Percentiles rank a stretch among this genome's conserved stretches.
phyloP scores from a whole-genome alignment of 2,113 vertebrate genomes.

The Ictalurus punctatus region DNA sequence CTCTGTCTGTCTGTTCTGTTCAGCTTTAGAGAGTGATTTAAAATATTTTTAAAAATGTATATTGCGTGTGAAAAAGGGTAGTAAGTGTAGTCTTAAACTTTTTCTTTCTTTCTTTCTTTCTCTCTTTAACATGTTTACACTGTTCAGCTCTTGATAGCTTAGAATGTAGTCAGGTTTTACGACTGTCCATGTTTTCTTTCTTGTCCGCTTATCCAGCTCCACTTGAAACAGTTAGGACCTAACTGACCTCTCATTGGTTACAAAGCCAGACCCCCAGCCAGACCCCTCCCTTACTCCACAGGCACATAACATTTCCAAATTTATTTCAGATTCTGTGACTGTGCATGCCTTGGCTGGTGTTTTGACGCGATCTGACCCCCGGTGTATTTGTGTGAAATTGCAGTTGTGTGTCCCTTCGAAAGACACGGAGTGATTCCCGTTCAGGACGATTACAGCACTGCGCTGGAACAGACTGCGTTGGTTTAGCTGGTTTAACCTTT shows the following conservation, averaged over 20 bases:
- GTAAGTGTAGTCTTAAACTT: no score
- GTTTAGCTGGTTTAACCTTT: no score
- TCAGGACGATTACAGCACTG: background rate
- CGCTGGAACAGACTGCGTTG: background rate
- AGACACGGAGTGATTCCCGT: background rate
- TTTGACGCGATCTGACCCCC: background rate
- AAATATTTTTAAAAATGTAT: no score
- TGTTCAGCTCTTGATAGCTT: no score
- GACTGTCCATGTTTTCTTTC: background rate
- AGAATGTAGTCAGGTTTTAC: background rate
- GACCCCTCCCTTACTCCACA: background rate
- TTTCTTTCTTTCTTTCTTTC: no score
- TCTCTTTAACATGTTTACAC: no score
- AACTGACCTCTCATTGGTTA: background rate
- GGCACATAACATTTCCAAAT: background rate
- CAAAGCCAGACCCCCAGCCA: background rate
- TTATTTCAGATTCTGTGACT: background rate
- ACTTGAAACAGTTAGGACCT: background rate
- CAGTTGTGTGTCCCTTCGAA: background rate
- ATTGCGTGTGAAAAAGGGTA: no score
- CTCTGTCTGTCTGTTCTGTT: no score
- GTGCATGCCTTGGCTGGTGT: background rate
- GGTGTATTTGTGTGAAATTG: background rate
- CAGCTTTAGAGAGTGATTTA: no score
- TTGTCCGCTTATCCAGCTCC: background rate